Evolutionary conservation across 1,140 invertebrate genomes (phyloP).

Genomic region (Dendroctonus valens): DNA sequence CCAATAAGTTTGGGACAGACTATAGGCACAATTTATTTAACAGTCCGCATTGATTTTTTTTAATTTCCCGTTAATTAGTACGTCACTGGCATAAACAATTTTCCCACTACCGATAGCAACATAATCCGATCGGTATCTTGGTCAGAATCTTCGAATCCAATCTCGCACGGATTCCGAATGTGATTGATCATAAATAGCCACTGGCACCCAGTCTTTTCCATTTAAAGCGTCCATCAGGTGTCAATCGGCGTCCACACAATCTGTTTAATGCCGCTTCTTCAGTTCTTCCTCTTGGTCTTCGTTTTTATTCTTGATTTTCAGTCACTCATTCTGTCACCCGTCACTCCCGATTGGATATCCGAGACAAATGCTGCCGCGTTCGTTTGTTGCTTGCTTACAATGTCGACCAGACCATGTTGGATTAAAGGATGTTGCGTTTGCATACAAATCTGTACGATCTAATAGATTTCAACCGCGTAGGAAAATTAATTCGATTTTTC

Average conservation of each 20-base stretch:
- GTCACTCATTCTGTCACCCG: constrained; percentile 31
- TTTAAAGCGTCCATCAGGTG: constrained; percentile 36
- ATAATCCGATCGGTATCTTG: constrained; percentile 3
- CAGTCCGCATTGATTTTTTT: no score
- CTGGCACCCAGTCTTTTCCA: constrained; percentile 18
- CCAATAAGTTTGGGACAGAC: no score
- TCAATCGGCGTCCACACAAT: constrained; percentile 29
- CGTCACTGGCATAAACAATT: background rate
- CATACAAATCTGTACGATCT: no score
- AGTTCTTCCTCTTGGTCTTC: constrained; percentile 10
- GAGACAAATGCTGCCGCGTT: constrained; percentile 26
- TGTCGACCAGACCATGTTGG: no score
- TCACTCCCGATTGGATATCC: constrained; percentile 11
- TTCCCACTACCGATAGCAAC: constrained; percentile 7
- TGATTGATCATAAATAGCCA: constrained; percentile 32
- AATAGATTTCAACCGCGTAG: no score
- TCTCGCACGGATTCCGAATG: constrained; percentile 5
- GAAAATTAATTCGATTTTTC: no score
- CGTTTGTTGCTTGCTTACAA: background rate
- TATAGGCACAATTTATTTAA: no score
- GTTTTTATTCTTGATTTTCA: constrained; percentile 24
- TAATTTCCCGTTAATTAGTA: no score
- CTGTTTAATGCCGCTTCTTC: constrained; percentile 21
- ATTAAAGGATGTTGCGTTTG: no score
- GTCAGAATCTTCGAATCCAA: constrained; percentile 13